Evolutionary conservation across 1,140 invertebrate genomes (phyloP), one percentile per base, ranked within the genome.

Genomic region (Drosophila sp.): DNA sequence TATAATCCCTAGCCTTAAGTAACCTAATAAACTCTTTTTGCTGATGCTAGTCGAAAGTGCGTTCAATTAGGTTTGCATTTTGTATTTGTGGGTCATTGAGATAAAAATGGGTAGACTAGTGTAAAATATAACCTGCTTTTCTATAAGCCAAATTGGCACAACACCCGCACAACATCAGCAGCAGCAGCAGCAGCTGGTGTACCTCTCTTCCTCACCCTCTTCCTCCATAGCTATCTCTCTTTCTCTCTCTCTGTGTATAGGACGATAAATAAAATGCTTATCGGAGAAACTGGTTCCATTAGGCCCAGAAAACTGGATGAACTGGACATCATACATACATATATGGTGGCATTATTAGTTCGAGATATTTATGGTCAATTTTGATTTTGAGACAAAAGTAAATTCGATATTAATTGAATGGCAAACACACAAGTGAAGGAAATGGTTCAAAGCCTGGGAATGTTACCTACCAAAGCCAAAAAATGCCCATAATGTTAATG

Each of bases 271-370:
- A 79, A 73, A 87, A 76, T 76, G 83, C 65, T 86, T 86, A 86
- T 86, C 83, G 68, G 68, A 44, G 29, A 67, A 89, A 90, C 84
- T 89, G 84, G 84, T 89, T 90, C 84, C 85, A 89, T 89, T 90
- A 89, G 84, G 68, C 69, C 44, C 35, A 50, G 44, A 50, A 50
- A 50, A 50, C 54, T 63, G 40, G 47, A 38, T 3, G 17, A 35
- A 58, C 71, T 62, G 57, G 62, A 57, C 70, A 76, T 76, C 61
- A 32, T 76, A 76, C 50, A 56, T 76, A 72, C 66, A 27, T 30
- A 47, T 50, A 63, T 50, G 30, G 41, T 55, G 69, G 76, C 73
- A 70, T 72, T 73, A 76, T 66, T 71, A 55, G 7, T 27, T 11
- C 29, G 25, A 41, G 30, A 6, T 41, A 58, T 32, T 40, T 62